Evolutionary conservation across 1,140 invertebrate species (phyloP), one percentile per base, ranked within the genome.

Genomic region (Papilio machaon): DNA sequence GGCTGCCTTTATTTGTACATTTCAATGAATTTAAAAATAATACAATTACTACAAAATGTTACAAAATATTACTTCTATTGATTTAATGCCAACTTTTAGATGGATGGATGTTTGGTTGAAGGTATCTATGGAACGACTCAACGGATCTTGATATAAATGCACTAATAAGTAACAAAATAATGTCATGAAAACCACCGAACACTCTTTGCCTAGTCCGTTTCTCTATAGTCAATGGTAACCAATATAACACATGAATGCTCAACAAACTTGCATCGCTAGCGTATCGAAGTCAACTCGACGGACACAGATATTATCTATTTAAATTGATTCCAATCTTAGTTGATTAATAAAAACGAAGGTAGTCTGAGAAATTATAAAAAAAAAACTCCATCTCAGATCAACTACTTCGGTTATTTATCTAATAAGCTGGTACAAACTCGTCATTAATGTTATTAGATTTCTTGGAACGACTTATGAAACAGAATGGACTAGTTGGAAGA

Each of bases 391-490:
- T 81, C 77, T 77, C 38, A 80, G 80, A 19, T 77, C 81, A 73
- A 35, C 86, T 85, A 82, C 85, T 86, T 85, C 80, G 81, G 86
- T 87, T 85, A 82, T 83, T 82, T 86, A 85, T 87, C 80, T 86
- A 83, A 85, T 81, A 83, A 49, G 52, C 17, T 74, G 58, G 81
- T 79, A 85, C 86, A 85, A 87, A 73, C 5, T 67, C 67, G 52
- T 77, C 77, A 35, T 30, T 54, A 84, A 82, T 81, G 75, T 64
- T 73, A 81, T 76, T 79, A 52, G 77, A 81, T 85, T 85, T 84
- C 82, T 79, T 10, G 80, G 64, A 77, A 81, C 67, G 38, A 30
- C 74, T 82, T 70, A 52, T 76, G 52, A 47, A 54, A 30, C 2
- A 30, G 23, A 30, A 30, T 30, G 23, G 23, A 30, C 0, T 30